phyloP scores from a whole-genome alignment of 2,888 invertebrate genomes.

The Leptopilina syphax region DNA sequence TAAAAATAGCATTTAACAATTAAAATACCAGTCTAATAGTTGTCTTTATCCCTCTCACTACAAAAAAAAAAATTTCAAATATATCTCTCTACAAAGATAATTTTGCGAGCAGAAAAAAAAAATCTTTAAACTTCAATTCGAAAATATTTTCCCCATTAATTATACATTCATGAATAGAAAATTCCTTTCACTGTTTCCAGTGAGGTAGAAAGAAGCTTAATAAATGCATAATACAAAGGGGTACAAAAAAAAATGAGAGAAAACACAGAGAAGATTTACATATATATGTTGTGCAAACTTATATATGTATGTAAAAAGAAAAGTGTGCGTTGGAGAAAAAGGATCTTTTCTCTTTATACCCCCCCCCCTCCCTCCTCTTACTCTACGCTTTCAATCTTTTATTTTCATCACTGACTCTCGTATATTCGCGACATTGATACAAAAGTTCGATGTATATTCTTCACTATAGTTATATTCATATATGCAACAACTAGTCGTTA shows the following conservation, averaged over 20 bases:
- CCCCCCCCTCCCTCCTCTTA: too few relatives aligned
- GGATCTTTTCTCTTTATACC: not conserved
- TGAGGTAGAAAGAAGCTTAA: not conserved
- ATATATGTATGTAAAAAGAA: not conserved
- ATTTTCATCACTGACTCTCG: not conserved
- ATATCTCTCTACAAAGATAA: not conserved
- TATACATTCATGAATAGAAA: not conserved
- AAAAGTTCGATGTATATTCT: not conserved
- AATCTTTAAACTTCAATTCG: not conserved
- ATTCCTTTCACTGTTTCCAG: not conserved
- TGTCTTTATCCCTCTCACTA: too few relatives aligned
- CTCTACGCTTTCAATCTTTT: not conserved
- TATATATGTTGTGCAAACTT: not conserved
- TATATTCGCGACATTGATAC: not conserved
- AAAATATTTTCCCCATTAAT: slow-evolving; percentile 6
- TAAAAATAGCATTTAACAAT: too few relatives aligned
- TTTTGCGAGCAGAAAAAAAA: not conserved
- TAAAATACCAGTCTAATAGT: too few relatives aligned
- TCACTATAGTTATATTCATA: not conserved
- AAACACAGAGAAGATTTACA: not conserved
- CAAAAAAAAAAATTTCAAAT: not conserved
- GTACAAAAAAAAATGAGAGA: not conserved
- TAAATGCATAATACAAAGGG: not conserved
- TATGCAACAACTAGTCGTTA: not conserved
- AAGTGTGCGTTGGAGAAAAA: not conserved